Evolutionary conservation across 2,113 vertebrate species (phyloP).

Genomic region (Rhineura floridana): DNA sequence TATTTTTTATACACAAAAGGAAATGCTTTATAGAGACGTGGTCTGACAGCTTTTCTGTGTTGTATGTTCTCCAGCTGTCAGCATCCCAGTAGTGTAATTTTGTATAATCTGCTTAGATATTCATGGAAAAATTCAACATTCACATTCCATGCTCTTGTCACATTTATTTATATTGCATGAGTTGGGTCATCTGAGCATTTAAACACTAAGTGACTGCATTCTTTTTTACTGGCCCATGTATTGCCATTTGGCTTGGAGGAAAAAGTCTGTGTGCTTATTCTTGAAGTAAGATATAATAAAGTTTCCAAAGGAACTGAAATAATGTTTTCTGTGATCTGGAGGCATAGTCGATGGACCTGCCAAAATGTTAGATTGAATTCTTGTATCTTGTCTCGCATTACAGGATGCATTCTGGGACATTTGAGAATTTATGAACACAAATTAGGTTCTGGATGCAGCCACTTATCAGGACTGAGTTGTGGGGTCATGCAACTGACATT

Average conservation of each 20-base stretch:
- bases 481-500: too few relatives aligned
- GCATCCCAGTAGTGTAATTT: constrained; percentile 52
- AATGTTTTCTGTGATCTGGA: background rate
- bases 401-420: background rate
- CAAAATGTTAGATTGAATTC: background rate
- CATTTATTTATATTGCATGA: constrained; percentile 50
- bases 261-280: background rate
- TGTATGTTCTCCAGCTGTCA: constrained; percentile 47
- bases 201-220: constrained; percentile 55
- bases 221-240: constrained; percentile 17
- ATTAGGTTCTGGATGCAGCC: too few relatives aligned
- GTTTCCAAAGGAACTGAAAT: background rate
- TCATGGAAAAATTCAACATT: constrained; percentile 53
- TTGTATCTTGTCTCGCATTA: background rate
- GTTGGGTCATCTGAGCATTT: constrained; percentile 50
- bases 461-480: too few relatives aligned
- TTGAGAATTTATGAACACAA: background rate
- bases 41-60: constrained; percentile 7
- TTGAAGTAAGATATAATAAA: background rate
- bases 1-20: constrained; percentile 30
- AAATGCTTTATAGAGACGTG: constrained; percentile 15
- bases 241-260: constrained; percentile 31
- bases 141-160: constrained; percentile 21
- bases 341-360: background rate
- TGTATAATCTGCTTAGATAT: constrained; percentile 51